These are phyloP conservation scores for Axea sp. DNA, from an alignment of 2,888 invertebrate species.

Conservation along the genomic window DNA sequence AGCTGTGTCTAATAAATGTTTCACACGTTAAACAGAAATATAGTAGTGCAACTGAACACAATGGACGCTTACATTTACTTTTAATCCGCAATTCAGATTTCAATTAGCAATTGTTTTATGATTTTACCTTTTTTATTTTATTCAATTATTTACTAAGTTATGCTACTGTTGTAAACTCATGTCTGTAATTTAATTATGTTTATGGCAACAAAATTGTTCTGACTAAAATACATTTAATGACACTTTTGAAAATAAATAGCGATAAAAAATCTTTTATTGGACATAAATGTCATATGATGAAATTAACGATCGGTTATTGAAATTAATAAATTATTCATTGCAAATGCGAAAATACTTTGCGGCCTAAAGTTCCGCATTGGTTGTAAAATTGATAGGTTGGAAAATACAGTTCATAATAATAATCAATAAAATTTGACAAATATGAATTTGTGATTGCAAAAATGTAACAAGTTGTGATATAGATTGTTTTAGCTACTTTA, in stretches of 20 bases:
- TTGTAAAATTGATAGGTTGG: neutral
- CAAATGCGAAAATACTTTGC: slow-evolving; percentile 20
- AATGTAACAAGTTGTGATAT: no score
- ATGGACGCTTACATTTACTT: slow-evolving; percentile 13
- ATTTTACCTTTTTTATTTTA: neutral
- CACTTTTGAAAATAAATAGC: no score
- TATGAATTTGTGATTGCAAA: neutral
- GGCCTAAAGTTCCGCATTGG: neutral
- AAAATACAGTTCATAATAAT: slow-evolving; percentile 2
- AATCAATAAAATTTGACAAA: neutral
- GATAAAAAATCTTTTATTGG: no score
- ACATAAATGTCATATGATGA: slow-evolving; percentile 21
- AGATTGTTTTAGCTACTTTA: no score
- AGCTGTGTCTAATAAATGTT: slow-evolving; percentile 56
- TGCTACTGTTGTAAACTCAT: no score
- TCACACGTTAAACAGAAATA: slow-evolving; percentile 41
- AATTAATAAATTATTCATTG: slow-evolving; percentile 30
- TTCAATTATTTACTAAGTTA: no score
- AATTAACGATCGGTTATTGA: slow-evolving; percentile 39
- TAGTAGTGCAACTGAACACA: slow-evolving; percentile 28
- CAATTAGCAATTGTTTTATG: no score
- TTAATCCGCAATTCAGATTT: no score
- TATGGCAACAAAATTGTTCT: no score
- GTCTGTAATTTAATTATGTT: no score
- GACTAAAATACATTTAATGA: no score